These are phyloP conservation scores for Caenorhabditis japonica DNA, from an alignment of 2,888 invertebrate genomes.

Conservation along the genomic window DNA sequence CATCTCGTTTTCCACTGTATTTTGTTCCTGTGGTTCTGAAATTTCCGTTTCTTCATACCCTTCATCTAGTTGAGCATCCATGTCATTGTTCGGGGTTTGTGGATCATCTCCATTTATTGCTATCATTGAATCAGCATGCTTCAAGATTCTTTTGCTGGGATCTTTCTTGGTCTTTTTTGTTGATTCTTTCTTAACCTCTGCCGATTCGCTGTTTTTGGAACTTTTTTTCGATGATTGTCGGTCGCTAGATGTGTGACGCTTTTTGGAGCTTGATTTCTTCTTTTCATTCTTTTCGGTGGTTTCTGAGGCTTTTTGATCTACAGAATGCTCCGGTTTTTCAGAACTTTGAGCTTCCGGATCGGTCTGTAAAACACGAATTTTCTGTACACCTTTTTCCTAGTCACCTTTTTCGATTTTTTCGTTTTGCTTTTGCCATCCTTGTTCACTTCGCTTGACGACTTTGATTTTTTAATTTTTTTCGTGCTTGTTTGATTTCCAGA, in stretches of 20 bases:
- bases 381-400: not conserved
- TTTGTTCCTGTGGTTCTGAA: not conserved
- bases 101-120: constrained; percentile 47
- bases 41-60: constrained; percentile 27
- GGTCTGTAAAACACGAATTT: not conserved
- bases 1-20: not conserved
- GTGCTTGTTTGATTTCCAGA: not conserved
- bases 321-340: constrained; percentile 8
- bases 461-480: constrained; percentile 5
- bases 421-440: constrained; percentile 11
- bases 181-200: not conserved
- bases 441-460: constrained; percentile 4
- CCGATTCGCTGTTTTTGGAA: constrained; percentile 1
- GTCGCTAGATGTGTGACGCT: constrained; percentile 20
- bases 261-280: constrained; percentile 15
- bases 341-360: not conserved
- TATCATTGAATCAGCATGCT: constrained; percentile 47
- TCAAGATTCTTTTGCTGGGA: constrained; percentile 13
- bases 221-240: constrained; percentile 9
- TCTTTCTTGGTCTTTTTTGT: constrained; percentile 29
- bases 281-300: constrained; percentile 10
- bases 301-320: constrained; percentile 11
- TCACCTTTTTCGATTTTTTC: constrained; percentile 6
- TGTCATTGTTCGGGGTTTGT: constrained; percentile 14
- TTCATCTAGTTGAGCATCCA: constrained; percentile 18